Percentiles rank a stretch among this genome's conserved stretches.
Conservation (phyloP, 1,140 invertebrate species). For the Trichogramma pretiosum region DNA sequence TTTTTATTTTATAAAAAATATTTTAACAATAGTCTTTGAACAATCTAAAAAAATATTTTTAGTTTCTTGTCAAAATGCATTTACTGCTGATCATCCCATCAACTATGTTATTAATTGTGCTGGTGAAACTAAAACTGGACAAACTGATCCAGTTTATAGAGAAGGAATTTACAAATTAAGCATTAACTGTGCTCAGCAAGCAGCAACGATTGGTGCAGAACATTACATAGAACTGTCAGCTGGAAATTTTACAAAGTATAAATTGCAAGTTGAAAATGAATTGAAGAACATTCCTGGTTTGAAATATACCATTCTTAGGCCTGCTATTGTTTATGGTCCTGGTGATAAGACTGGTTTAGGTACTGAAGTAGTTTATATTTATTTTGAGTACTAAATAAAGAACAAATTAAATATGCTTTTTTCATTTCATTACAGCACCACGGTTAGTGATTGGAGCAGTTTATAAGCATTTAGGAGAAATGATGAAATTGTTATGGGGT, state of each 20-base stretch:
- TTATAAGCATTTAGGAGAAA: slow-evolving; percentile 79
- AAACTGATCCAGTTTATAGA: slow-evolving; percentile 79
- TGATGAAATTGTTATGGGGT: slow-evolving; percentile 86
- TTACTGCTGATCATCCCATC: slow-evolving; percentile 54
- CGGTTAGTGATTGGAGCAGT: slow-evolving; percentile 76
- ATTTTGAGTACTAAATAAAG: too few relatives aligned
- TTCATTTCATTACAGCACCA: slow-evolving; percentile 53
- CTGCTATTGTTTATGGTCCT: slow-evolving; percentile 77
- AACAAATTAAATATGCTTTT: not conserved
- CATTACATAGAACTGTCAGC: slow-evolving; percentile 78
- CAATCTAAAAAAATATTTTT: slow-evolving; percentile 15
- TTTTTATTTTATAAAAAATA: slow-evolving; percentile 1
- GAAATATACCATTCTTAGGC: slow-evolving; percentile 73
- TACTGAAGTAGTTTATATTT: too few relatives aligned
- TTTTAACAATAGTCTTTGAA: not conserved
- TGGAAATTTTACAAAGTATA: slow-evolving; percentile 74
- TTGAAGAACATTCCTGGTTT: slow-evolving; percentile 58
- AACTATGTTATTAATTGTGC: slow-evolving; percentile 82
- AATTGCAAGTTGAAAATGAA: slow-evolving; percentile 73
- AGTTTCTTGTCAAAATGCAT: slow-evolving; percentile 71
- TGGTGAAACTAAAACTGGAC: slow-evolving; percentile 78
- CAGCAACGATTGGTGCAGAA: slow-evolving; percentile 58
- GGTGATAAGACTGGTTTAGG: slow-evolving; percentile 70
- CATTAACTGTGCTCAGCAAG: slow-evolving; percentile 70
- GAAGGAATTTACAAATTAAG: slow-evolving; percentile 81